Evolutionary conservation across 2,888 invertebrate genomes (phyloP), one percentile per base, ranked within the genome.

Genomic region (Perithous albicinctus): DNA sequence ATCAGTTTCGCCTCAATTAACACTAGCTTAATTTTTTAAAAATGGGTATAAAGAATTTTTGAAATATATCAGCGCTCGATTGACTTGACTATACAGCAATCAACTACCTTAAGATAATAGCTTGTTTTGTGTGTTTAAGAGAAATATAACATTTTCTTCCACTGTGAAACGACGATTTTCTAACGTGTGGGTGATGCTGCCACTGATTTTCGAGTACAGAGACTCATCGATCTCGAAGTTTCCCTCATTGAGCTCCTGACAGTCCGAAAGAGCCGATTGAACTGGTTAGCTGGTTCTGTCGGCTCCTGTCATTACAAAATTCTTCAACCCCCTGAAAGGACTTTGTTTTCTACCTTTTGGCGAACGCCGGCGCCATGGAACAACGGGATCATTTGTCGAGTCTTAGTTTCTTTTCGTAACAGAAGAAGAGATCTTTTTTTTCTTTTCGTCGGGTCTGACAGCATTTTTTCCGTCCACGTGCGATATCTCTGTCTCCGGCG

Each of bases 151-250:
- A 0, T 51, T 51, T 48, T 48, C 6, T 6, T 18, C 10, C 10
- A 10, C 10, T 35, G 35, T 32, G 26, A 0, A 38, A 15, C 56
- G 15, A 56, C 56, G 29, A 38, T 61, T 20, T 29, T 29, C 41
- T 41, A 41, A 18, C 18, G 12, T 8, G 35, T 8, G 35, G 59
- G 70, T 54, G 70, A 70, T 70, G 70, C 69, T 41, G 41, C 15
- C 26, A 15, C 8, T 6, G 46, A 3, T 72, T 59, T 26, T 29
- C 26, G 2, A n/a, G 10, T 38, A 20, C 20, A 20, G n/a, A 29
- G 38, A 26, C 12, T 26, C 32, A n/a, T 43, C 32, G 23, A 59
- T 29, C 18, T 6, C 12, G 32, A 20, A 2, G 15, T 23, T 59
- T 18, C 59, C n/a, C 1, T 43, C 70, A 38, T 0, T 8, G 20